phyloP scores from a whole-genome alignment of 1,140 invertebrate genomes.

The Drosophila rhopaloa region DNA sequence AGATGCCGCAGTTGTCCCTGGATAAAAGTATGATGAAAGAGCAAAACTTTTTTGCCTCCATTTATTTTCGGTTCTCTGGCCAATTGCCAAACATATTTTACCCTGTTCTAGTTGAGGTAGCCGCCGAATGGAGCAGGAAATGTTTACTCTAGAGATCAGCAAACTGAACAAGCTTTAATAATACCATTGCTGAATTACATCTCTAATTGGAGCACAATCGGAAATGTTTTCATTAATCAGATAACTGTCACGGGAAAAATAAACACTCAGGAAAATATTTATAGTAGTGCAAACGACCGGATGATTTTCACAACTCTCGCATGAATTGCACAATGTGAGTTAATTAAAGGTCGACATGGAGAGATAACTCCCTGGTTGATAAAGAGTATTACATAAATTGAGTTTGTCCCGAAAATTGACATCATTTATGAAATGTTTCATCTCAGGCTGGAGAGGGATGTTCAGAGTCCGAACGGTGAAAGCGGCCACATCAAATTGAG shows the following conservation, averaged over 20 bases:
- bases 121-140: slow-evolving; percentile 16
- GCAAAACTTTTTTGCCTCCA: slow-evolving; percentile 7
- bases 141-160: slow-evolving; percentile 24
- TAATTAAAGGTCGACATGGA: slow-evolving; percentile 44
- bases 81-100: slow-evolving; percentile 35
- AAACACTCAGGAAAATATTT: slow-evolving; percentile 7
- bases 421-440: slow-evolving; percentile 33
- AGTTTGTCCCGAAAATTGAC: slow-evolving; percentile 10
- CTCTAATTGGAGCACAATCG: slow-evolving; percentile 28
- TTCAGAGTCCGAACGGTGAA: slow-evolving; percentile 10
- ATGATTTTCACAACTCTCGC: slow-evolving; percentile 8
- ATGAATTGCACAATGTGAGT: slow-evolving; percentile 26
- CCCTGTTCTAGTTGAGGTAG: slow-evolving; percentile 12
- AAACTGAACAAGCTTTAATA: slow-evolving; percentile 11
- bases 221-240: slow-evolving; percentile 36
- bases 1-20: slow-evolving; percentile 34
- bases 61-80: slow-evolving; percentile 8
- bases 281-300: background rate
- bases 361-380: slow-evolving; percentile 15
- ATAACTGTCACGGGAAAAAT: slow-evolving; percentile 18
- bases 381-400: slow-evolving; percentile 26
- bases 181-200: slow-evolving; percentile 15
- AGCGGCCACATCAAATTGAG: slow-evolving; percentile 27
- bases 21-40: slow-evolving; percentile 39
- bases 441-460: background rate